These are phyloP conservation scores for Eupithecia pulchellata DNA, from an alignment of 2,888 invertebrate genomes.

Conservation along the genomic window DNA sequence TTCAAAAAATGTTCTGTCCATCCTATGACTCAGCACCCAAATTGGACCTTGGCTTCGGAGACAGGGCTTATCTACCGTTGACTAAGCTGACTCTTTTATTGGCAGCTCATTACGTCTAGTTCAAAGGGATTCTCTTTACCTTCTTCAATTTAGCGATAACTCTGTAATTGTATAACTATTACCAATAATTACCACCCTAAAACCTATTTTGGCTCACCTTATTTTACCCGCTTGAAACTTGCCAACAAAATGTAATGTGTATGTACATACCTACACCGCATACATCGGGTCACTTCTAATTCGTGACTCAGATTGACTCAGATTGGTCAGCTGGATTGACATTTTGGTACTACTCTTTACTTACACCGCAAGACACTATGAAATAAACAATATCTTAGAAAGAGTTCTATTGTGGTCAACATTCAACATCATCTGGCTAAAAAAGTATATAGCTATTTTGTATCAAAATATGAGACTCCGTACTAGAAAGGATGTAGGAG, in stretches of 20 bases:
- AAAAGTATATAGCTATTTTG: neutral
- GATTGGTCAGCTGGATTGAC: neutral
- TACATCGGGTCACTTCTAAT: slow-evolving; percentile 52
- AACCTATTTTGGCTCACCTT: neutral
- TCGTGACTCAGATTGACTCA: slow-evolving; percentile 63
- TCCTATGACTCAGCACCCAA: no score
- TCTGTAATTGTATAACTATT: no score
- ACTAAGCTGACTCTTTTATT: neutral
- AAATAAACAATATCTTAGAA: slow-evolving; percentile 9
- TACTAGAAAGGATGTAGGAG: neutral
- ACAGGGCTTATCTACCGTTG: neutral
- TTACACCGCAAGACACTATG: neutral
- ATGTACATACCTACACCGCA: no score
- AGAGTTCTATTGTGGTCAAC: neutral
- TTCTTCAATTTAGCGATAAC: neutral
- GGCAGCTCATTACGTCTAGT: neutral
- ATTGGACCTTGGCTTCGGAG: no score
- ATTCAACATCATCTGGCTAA: no score
- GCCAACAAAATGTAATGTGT: slow-evolving; percentile 25
- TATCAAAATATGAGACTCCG: neutral
- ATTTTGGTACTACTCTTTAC: neutral
- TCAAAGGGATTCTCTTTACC: neutral
- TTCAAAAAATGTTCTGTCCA: no score
- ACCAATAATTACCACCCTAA: neutral
- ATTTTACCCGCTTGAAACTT: slow-evolving; percentile 43